Base-by-base conservation (phyloP, 2,888 invertebrate genomes). In the Scaptomyza tumidula region DNA sequence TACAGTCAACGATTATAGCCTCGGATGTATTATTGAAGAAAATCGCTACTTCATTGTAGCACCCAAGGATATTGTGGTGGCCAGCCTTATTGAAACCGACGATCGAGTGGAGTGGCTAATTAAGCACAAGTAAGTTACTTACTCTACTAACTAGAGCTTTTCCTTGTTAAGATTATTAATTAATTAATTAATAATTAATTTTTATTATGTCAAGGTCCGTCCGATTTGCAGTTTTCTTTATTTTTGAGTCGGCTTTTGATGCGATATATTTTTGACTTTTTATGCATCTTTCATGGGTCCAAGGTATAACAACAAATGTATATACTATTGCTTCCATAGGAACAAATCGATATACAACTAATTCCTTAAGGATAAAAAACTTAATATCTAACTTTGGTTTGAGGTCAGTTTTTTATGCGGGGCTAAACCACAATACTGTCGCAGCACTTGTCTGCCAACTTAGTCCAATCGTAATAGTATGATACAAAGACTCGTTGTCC, bases 61-160 rank as follows among this genome's bases (percentile, higher is more conserved):
- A 57, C 98, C 98, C 0, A 98, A 98, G 91, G 98, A 99, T 90
- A 95, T 99, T 63, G 96, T 99, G 3, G 94, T 98, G 3, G 98
- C 98, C 6, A 97, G 96, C 92, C 96, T 97, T 0, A 96, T 97
- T 81, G 97, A 98, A 91, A 95, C 96, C 29, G 98, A 99, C 90
- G 99, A 99, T 90, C 95, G 97, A 86, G 95, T 99, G 16, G 95
- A 96, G 75, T 99, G 98, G 98, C 93, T 99, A 2, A 94, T 98
- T 59, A 96, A 96, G 69, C 97, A 98, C 90, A 94, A 95, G 94
- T 94, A 90, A 91, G 92, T 90, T 24, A 24, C 24, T 24, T 3
- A 24, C 1, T 24, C 3, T 11, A 44, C 19, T 5, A 0, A 16
- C 31, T 31, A 10, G 27, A 1, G 5, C 10, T n/a, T 5, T 35